Conservation (phyloP, 2,888 invertebrate species). For the Andrena fulva region DNA sequence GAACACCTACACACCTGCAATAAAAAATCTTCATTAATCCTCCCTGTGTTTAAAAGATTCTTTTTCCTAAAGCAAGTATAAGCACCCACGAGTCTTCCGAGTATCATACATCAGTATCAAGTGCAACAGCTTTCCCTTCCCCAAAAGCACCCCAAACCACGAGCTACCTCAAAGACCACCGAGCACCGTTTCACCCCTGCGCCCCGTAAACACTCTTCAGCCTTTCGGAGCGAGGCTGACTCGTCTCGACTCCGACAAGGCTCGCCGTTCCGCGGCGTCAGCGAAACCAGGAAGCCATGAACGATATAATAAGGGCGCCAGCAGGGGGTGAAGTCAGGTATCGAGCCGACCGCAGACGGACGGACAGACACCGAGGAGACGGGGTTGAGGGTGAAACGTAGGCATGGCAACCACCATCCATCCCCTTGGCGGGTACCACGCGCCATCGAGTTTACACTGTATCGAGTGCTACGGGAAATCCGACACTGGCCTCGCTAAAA, state of each 20-base stretch:
- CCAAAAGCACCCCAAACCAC: no score
- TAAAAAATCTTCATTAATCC: no score
- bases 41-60: no score
- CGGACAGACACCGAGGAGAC: conserved; percentile 60
- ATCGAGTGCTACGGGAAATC: conserved; percentile 70
- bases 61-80: no score
- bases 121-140: no score
- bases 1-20: no score
- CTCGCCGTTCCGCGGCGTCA: not conserved
- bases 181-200: no score
- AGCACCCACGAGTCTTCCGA: no score
- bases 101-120: no score
- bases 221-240: no score
- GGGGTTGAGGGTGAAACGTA: conserved; percentile 73
- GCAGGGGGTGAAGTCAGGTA: conserved; percentile 13
- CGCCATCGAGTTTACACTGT: conserved; percentile 71
- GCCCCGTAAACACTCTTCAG: no score
- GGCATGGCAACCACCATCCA: conserved; percentile 79
- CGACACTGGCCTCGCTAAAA: conserved; percentile 65
- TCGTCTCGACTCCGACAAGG: not conserved
- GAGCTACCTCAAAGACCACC: no score
- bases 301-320: conserved; percentile 4
- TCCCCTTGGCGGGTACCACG: conserved; percentile 26
- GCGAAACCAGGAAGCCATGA: conserved; percentile 4
- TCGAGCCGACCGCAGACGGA: conserved; percentile 19